Conservation (phyloP, 1,140 invertebrate genomes). For the Limonius californicus region DNA sequence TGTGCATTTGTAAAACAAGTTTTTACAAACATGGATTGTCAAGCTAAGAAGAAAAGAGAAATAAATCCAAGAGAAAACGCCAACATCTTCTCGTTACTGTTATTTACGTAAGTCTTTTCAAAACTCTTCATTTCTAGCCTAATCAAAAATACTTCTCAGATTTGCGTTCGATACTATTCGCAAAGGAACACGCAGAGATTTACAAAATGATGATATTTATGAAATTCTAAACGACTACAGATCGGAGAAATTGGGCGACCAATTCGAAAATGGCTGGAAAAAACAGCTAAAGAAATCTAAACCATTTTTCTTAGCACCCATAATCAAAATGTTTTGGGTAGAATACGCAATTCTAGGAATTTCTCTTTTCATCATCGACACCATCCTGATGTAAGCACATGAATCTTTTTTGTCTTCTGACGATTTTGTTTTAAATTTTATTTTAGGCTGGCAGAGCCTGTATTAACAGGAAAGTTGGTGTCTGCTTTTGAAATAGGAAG, state of each 20-base stretch:
- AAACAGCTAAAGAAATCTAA: constrained; percentile 26
- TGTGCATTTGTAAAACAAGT: too few species aligned
- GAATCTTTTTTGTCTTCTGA: too few species aligned
- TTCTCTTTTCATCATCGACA: background rate
- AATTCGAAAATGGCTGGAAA: constrained; percentile 34
- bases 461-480: background rate
- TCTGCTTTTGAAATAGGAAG: background rate
- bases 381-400: background rate
- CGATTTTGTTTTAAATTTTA: background rate
- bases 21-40: too few species aligned
- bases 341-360: background rate
- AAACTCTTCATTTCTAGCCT: background rate
- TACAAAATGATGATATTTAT: constrained; percentile 37
- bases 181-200: constrained; percentile 30
- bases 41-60: background rate
- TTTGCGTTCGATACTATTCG: constrained; percentile 33
- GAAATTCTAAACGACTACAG: constrained; percentile 29
- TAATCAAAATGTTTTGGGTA: constrained; percentile 25
- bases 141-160: constrained; percentile 23
- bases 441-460: background rate
- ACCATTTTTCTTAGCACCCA: constrained; percentile 25
- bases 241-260: constrained; percentile 28
- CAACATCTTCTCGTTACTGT: constrained; percentile 7
- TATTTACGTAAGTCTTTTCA: constrained; percentile 10
- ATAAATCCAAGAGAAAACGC: constrained; percentile 18